Base-by-base conservation (phyloP, 2,797 vertebrate genomes). In the Ciconia nigra region DNA sequence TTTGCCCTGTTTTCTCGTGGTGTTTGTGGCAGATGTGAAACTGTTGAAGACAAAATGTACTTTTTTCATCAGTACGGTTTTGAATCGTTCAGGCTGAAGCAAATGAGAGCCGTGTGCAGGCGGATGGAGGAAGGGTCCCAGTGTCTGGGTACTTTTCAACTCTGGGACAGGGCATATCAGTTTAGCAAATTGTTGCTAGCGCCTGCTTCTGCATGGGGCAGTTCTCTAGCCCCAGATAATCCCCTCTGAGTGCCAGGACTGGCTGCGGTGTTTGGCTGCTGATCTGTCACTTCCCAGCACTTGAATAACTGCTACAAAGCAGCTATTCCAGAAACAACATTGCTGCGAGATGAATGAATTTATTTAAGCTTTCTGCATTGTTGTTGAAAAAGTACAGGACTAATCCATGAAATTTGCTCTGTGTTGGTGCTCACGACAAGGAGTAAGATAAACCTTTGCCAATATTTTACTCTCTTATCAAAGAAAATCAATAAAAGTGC, bases 401-500 rank as follows among this genome's bases (percentile, higher is more conserved):
- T 83, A 77, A 85, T 42, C 46, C 71, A 80, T 87, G 78, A 78
- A 80, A 80, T 91, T 85, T 87, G 37, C 35, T 95, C 81, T 39
- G 8, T 89, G 71, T 92, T 86, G 79, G 76, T 96, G 89, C 22
- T 90, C 5, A 1, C 58, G 88, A 92, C 94, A 95, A 92, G 44
- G 22, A 82, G 29, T 14, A 70, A 90, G 83, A 93, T 85, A 87
- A 94, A 87, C 44, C 12, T 87, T 83, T 96, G 92, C 91, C 95
- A 95, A 81, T 97, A 78, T 95, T 97, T 97, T 87, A 73, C 49
- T 89, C 71, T 82, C 78, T 95, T 96, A 97, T 90, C 41, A 89
- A 84, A 86, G 88, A 81, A 92, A 95, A 94, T 96, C 92, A 83
- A 96, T 96, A 76, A 59, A 84, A 92, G 87, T 74, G 61, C 89